phyloP scores from a whole-genome alignment of 2,797 vertebrate species.

The Ptychobarbus kaznakovi region DNA sequence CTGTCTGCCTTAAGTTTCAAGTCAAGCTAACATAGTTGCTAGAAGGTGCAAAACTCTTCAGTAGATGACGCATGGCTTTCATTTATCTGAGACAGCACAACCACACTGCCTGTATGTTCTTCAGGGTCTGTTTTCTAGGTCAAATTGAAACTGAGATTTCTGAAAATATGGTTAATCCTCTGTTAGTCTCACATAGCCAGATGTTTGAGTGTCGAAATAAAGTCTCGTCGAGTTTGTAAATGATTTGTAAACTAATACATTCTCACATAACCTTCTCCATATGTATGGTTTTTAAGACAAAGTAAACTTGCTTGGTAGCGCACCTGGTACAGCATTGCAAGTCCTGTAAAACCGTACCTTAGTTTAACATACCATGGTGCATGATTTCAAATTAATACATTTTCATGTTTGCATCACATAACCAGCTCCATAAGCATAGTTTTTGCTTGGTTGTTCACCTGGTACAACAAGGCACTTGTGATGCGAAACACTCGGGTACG shows the following conservation, averaged over 20 bases:
- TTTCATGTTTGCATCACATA: not conserved
- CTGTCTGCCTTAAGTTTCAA: not conserved
- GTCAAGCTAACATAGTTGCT: not conserved
- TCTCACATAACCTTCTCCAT: not conserved
- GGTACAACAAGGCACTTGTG: too few relatives aligned
- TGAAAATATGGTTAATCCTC: not conserved
- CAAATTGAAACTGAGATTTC: not conserved
- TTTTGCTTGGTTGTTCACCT: too few relatives aligned
- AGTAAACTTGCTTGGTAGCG: not conserved
- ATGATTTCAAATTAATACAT: not conserved
- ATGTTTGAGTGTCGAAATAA: not conserved
- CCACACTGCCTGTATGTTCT: not conserved
- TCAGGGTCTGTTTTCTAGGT: not conserved
- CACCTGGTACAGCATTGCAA: not conserved
- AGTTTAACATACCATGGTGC: not conserved
- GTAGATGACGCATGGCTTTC: constrained; percentile 62
- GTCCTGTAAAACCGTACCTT: not conserved
- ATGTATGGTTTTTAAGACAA: not conserved
- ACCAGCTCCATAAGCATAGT: not conserved
- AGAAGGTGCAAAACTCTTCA: constrained; percentile 53
- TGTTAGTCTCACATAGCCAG: not conserved
- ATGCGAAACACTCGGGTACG: too few relatives aligned
- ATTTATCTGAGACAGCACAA: constrained; percentile 56
- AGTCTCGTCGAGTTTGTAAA: not conserved
- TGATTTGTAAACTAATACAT: not conserved